Evolutionary conservation across 2,888 invertebrate species (phyloP).

Genomic region (Oxyscelio sp.): DNA sequence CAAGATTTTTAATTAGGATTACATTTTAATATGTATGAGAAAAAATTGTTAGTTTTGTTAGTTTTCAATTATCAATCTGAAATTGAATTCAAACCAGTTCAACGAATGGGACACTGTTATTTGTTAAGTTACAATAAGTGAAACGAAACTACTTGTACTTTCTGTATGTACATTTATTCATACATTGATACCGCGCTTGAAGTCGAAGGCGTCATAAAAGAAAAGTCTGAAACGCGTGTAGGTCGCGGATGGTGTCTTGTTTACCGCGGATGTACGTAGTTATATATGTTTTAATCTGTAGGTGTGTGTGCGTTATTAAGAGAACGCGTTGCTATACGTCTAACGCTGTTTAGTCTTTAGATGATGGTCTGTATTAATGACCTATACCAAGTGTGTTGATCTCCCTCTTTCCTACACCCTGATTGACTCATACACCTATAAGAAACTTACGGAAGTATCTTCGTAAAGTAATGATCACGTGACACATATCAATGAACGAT

Average conservation of each 20-base stretch:
- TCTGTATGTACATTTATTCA: not conserved
- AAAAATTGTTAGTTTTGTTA: too few relatives aligned
- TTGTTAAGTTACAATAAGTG: not conserved
- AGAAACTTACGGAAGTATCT: too few relatives aligned
- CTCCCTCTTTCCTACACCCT: too few relatives aligned
- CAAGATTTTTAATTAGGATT: too few relatives aligned
- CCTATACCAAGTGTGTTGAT: constrained; percentile 66
- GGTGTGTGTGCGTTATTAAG: constrained; percentile 10
- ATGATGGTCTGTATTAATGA: constrained; percentile 80
- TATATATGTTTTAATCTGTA: too few relatives aligned
- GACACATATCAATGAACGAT: too few relatives aligned
- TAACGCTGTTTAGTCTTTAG: constrained; percentile 64
- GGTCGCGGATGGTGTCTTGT: constrained; percentile 44
- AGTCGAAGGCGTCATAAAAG: constrained; percentile 3
- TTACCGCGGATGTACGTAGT: constrained; percentile 16
- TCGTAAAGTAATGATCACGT: too few relatives aligned
- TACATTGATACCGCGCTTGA: not conserved
- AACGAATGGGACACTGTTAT: not conserved
- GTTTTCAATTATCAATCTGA: too few relatives aligned
- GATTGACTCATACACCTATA: too few relatives aligned
- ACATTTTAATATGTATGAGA: too few relatives aligned
- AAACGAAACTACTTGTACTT: not conserved
- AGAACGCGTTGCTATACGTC: constrained; percentile 50
- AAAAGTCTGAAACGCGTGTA: constrained; percentile 21
- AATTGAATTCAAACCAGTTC: not conserved